Evolutionary conservation across 2,797 vertebrate genomes (phyloP), one percentile per base, ranked within the genome.

Genomic region (Sandelia bainsii): DNA sequence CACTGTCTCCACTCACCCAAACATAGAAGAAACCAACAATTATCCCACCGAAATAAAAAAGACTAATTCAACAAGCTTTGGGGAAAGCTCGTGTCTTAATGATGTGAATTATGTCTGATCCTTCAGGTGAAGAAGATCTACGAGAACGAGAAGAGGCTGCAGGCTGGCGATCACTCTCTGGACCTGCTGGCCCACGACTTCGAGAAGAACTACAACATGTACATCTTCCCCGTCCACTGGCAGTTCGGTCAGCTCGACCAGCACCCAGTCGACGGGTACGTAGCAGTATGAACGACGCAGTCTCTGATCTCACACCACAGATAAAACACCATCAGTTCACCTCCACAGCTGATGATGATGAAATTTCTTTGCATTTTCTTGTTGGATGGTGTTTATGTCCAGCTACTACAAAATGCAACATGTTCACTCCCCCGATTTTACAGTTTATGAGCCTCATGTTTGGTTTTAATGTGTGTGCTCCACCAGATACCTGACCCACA

Each of bases 121-220:
- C 9, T 77, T 48, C 82, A 99, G 98, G 97, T 98, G 90, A 98
- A 97, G 95, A 99, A 99, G 93, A 98, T 99, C 93, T 97, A 93
- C 0, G 98, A 99, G 94, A 99, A 98, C 0, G 97, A 97, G 96
- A 99, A 98, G 94, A 95, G 98, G 58, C 95, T 99, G 86, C 94
- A 96, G 89, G 97, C 96, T 0, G 98, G 98, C 0, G 96, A 97
- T 0, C 97, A 99, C 91, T 93, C 97, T 0, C 87, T 98, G 93
- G 98, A 99, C 91, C 96, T 99, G 81, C 93, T 99, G 91, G 97
- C 96, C 40, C 94, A 95, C 0, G 98, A 99, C 95, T 99, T 99
- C 9, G 94, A 98, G 90, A 99, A 99, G 95, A 99, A 99, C 94
- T 99, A 99, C 95, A 98, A 99, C 91, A 99, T 99, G 98, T 99